These are phyloP conservation scores for Sycon ciliatum DNA, from an alignment of 37 sponge, comb jelly and placozoan genomes.

Conservation along the genomic window DNA sequence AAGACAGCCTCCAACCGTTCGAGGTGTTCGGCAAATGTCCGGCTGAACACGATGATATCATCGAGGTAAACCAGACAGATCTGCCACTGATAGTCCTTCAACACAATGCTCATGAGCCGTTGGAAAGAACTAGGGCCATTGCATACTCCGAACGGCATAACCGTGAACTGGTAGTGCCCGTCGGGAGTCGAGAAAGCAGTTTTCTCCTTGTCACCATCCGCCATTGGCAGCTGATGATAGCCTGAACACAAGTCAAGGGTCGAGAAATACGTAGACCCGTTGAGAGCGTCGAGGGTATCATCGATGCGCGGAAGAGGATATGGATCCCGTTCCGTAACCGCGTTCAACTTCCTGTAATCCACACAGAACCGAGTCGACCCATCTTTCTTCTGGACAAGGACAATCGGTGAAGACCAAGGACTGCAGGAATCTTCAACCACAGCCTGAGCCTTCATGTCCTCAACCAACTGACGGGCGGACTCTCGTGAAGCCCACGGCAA, in stretches of 20 bases:
- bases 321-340: conserved; percentile 23
- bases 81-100: conserved; percentile 23
- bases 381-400: conserved; percentile 27
- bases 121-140: conserved; percentile 36
- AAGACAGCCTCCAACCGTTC: conserved; percentile 16
- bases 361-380: conserved; percentile 20
- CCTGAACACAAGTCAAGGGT: conserved; percentile 28
- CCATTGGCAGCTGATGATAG: conserved; percentile 36
- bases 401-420: conserved; percentile 33
- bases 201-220: conserved; percentile 15
- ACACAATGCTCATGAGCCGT: conserved; percentile 23
- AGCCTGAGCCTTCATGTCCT: conserved; percentile 18
- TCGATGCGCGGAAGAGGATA: conserved; percentile 36
- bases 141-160: conserved; percentile 44
- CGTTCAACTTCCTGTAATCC: conserved; percentile 28
- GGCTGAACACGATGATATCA: conserved; percentile 31
- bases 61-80: conserved; percentile 37
- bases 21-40: conserved; percentile 21
- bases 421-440: conserved; percentile 22
- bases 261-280: conserved; percentile 29
- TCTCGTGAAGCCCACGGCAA: background rate
- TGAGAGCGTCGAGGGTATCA: conserved; percentile 23
- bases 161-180: conserved; percentile 31
- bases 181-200: conserved; percentile 38
- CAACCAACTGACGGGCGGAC: conserved; percentile 16